phyloP scores from a whole-genome alignment of 2,113 vertebrate species.

The Rana temporaria region DNA sequence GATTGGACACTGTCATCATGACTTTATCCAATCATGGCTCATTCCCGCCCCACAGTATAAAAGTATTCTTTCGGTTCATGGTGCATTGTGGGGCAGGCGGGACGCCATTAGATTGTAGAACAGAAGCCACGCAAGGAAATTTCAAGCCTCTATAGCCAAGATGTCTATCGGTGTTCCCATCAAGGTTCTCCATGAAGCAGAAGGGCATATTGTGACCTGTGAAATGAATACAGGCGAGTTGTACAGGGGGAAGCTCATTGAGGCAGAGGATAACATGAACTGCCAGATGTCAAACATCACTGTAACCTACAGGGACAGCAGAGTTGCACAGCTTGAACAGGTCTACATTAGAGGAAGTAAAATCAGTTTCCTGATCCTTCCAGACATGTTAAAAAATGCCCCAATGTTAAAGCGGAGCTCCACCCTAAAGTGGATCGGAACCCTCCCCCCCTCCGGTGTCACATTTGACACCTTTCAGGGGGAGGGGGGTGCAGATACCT shows the following conservation, averaged over 20 bases:
- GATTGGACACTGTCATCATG: too few relatives aligned
- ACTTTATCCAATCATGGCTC: too few relatives aligned
- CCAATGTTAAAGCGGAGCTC: too few relatives aligned
- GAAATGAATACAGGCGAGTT: constrained; percentile 97
- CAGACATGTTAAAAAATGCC: constrained; percentile 97
- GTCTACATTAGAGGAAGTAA: constrained; percentile 98
- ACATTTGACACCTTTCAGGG: too few relatives aligned
- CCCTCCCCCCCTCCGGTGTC: too few relatives aligned
- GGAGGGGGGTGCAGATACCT: too few relatives aligned
- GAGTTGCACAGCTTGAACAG: constrained; percentile 95
- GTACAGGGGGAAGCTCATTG: constrained; percentile 94
- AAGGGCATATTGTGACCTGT: constrained; percentile 96
- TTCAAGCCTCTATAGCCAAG: not conserved
- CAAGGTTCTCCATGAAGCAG: constrained; percentile 97
- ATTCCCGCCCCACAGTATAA: too few relatives aligned
- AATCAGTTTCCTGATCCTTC: constrained; percentile 95
- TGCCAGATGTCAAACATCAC: constrained; percentile 99
- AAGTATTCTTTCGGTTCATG: too few relatives aligned
- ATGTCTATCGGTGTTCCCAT: constrained; percentile 98
- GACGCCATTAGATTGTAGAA: too few relatives aligned
- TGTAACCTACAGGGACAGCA: constrained; percentile 93
- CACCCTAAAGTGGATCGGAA: too few relatives aligned
- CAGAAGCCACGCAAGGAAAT: too few relatives aligned
- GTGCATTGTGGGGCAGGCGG: too few relatives aligned
- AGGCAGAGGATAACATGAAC: constrained; percentile 99